Base-by-base conservation (phyloP, 1,140 invertebrate genomes). In the Lepidotrigona ventralis region DNA sequence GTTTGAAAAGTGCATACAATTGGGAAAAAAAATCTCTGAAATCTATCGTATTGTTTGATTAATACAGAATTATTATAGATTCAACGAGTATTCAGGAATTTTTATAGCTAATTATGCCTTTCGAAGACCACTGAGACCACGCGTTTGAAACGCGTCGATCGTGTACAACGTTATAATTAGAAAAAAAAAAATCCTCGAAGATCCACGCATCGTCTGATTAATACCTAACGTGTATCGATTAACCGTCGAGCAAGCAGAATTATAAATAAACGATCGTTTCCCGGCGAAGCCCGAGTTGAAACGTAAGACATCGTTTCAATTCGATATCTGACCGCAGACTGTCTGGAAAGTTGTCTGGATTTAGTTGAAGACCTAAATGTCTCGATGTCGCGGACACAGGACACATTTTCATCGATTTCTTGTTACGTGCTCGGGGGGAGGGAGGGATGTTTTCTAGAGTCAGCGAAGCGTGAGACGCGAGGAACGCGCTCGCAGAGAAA, bases 371-470 rank as follows among this genome's bases (percentile, higher is more conserved):
- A 26, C 29, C 76, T 68, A 69, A 79, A 69, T 70, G 29, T 79
- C 66, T 46, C 1, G 17, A 11, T 39, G 23, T 6, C 21, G 23
- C 33, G 66, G 23, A 70, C 46, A 70, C 46, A 56, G 29, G 29
- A 79, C 53, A 51, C 39, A 46, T 46, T 33, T 54, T 64, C 26
- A 89, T 89, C 64, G 85, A 89, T 85, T 89, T 89, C 79, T 85
- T 74, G 74, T 85, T 83, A 80, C 72, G 64, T 46, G 54, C 39
- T 54, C 53, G 39, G 19, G 51, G 5, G 23, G 23, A 5, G 6
- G 33, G 33, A 3, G 33, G 33, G 39, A 0, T 46, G 39, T 8
- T 33, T 19, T 60, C 73, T 60, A 29, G 11, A 74, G 76, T 64
- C 82, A 72, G 8, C 6, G 51, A 60, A 21, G 56, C 53, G n/a